Evolutionary conservation across 2,888 invertebrate species (phyloP).

Genomic region (Conistra vaccinii): DNA sequence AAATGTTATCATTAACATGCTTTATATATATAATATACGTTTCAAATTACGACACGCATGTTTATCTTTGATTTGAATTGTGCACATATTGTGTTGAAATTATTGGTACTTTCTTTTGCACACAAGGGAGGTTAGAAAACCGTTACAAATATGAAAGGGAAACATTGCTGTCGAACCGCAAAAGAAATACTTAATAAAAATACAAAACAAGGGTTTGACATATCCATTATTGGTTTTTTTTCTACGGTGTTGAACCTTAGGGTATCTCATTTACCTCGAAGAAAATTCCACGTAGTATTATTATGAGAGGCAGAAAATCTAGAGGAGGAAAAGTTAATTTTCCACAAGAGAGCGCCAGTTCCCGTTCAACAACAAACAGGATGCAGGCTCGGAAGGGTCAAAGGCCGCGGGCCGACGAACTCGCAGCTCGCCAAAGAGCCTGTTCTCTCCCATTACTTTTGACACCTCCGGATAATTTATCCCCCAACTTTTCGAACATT

Average conservation of each 20-base stretch:
- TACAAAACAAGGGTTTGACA: slow-evolving; percentile 41
- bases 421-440: slow-evolving; percentile 27
- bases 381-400: slow-evolving; percentile 72
- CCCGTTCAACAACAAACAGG: slow-evolving; percentile 45
- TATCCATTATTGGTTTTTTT: slow-evolving; percentile 42
- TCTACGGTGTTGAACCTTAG: slow-evolving; percentile 21
- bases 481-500: slow-evolving; percentile 28
- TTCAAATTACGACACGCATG: neutral
- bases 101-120: neutral
- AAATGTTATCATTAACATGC: neutral
- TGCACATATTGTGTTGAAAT: neutral
- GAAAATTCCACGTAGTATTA: slow-evolving; percentile 23
- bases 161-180: slow-evolving; percentile 1
- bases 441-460: slow-evolving; percentile 51
- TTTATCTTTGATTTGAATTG: neutral
- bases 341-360: slow-evolving; percentile 49
- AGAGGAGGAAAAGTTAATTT: slow-evolving; percentile 52
- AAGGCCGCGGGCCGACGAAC: slow-evolving; percentile 71
- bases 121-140: slow-evolving; percentile 4
- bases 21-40: neutral
- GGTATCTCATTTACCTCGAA: slow-evolving; percentile 15
- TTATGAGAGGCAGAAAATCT: slow-evolving; percentile 29
- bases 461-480: slow-evolving; percentile 45
- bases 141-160: neutral
- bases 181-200: slow-evolving; percentile 13